Base-by-base conservation (phyloP, 1,140 invertebrate species). In the Ips nitidus region DNA sequence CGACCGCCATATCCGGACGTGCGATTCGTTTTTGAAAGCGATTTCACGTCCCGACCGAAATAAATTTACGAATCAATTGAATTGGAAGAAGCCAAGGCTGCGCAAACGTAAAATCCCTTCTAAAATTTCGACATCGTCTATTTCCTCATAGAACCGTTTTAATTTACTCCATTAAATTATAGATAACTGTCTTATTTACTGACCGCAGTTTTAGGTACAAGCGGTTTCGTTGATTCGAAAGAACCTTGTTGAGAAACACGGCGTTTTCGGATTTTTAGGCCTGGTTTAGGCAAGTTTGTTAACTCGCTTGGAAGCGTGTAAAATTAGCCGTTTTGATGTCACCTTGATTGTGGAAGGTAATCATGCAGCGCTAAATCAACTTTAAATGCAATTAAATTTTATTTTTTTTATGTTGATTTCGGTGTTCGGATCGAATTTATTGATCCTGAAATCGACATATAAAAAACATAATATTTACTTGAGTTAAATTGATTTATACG, bases 61-160 rank as follows among this genome's bases (percentile, higher is more conserved):
- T 3, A 50, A 8, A 3, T 50, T 50, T 50, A 6, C 45, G 22
- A 50, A 50, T 50, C 45, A 22, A 50, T 50, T 22, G n/a, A 22
- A 55, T 22, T 6, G 37, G 36, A 55, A 37, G 36, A 7, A 2
- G 6, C 52, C 52, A 55, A 55, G 52, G 52, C 52, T 38, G 37
- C 52, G n/a, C 4, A 55, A 55, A 55, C 1, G 37, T 36, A 55
- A 55, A 38, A 55, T 38, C 52, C 52, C 52, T 55, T 55, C 52
- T 55, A 55, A 55, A 55, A 55, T 55, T 55, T 55, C 45, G 22
- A 50, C 52, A 55, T 55, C 7, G 5, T 38, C 52, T 5, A 37
- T 55, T 55, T 55, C 52, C n/a, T 55, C 52, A 55, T 37, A 22
- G 37, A 55, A 55, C 52, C 52, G 37, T 55, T 55, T 55, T 55